phyloP scores from a whole-genome alignment of 2,888 invertebrate genomes.

The Oligia latruncula region DNA sequence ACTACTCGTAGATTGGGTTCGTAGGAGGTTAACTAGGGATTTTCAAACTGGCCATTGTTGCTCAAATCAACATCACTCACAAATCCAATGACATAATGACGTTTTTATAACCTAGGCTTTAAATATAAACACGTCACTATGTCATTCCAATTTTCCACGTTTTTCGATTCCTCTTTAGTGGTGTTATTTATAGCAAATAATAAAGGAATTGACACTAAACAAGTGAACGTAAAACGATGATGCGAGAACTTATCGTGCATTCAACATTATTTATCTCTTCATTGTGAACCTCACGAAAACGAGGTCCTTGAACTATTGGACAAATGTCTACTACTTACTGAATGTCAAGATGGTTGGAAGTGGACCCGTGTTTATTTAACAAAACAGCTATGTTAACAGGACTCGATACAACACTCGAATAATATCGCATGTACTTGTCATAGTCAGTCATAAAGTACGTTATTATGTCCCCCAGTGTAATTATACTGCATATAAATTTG shows the following conservation, averaged over 20 bases:
- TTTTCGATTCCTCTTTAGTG: background rate
- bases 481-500: constrained; percentile 26
- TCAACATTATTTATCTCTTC: constrained; percentile 65
- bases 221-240: constrained; percentile 54
- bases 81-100: constrained; percentile 9
- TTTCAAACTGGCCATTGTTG: background rate
- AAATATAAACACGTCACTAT: background rate
- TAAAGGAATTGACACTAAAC: constrained; percentile 34
- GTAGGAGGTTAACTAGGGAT: background rate
- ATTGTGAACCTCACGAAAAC: constrained; percentile 62
- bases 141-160: background rate
- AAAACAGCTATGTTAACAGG: constrained; percentile 49
- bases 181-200: constrained; percentile 6
- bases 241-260: constrained; percentile 49
- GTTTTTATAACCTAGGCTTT: constrained; percentile 10
- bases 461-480: constrained; percentile 25
- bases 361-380: constrained; percentile 48
- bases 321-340: constrained; percentile 51
- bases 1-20: background rate
- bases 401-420: constrained; percentile 35
- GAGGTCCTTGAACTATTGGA: constrained; percentile 67
- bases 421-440: constrained; percentile 25
- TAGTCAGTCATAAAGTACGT: background rate
- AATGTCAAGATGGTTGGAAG: constrained; percentile 53
- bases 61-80: constrained; percentile 23